phyloP scores from a whole-genome alignment of 2,113 vertebrate genomes.

The Dipodomys stephensi region DNA sequence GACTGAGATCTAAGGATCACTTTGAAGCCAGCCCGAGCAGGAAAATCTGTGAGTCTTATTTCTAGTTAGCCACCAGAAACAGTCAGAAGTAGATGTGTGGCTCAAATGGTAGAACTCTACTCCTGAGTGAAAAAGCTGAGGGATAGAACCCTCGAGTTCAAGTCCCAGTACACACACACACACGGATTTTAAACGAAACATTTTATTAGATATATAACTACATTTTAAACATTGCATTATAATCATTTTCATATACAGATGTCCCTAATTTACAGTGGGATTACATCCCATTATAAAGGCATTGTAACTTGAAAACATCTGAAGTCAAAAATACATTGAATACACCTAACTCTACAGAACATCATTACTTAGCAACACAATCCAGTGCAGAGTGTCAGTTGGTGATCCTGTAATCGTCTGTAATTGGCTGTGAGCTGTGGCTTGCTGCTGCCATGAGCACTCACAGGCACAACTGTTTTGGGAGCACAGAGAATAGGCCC shows the following conservation, averaged over 20 bases:
- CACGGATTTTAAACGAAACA: neutral
- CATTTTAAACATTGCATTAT: neutral
- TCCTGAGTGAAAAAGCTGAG: too few species aligned
- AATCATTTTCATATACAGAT: neutral
- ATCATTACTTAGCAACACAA: neutral
- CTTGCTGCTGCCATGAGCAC: neutral
- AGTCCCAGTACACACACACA: too few species aligned
- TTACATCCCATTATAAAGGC: neutral
- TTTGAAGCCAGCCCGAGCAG: too few species aligned
- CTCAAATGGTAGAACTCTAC: too few species aligned
- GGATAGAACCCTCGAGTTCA: too few species aligned
- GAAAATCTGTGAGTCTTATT: too few species aligned
- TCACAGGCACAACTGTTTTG: neutral
- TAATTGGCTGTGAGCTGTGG: neutral
- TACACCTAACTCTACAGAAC: neutral
- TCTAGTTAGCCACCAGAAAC: too few species aligned
- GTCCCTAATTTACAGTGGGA: neutral
- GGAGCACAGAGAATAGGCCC: neutral
- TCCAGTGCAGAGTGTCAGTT: neutral
- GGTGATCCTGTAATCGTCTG: too few species aligned
- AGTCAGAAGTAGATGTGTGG: too few species aligned
- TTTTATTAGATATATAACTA: too few species aligned
- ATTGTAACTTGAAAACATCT: neutral
- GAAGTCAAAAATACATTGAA: neutral
- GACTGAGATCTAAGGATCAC: too few species aligned